A percentile compares a stretch with the other conserved stretches of the same genome.
Conservation (phyloP, 2,888 invertebrate species). For the Eremobia ochroleuca region DNA sequence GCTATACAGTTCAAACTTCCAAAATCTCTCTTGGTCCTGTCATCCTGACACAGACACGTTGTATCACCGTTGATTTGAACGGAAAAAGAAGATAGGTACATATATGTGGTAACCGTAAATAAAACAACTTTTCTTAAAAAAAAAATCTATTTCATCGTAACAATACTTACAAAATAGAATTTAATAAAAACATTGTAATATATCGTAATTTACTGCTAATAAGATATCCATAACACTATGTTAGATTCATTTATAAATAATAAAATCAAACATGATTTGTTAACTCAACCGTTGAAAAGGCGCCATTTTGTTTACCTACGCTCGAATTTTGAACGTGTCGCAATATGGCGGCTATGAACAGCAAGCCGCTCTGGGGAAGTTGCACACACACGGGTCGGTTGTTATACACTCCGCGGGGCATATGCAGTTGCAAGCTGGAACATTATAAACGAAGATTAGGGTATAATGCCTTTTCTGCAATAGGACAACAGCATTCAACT, state of each 20-base stretch:
- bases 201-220: conserved; percentile 53
- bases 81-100: too few relatives aligned
- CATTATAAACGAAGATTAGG: not conserved
- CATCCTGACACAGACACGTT: too few relatives aligned
- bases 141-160: conserved; percentile 34
- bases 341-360: conserved; percentile 78
- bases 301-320: conserved; percentile 65
- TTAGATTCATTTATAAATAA: conserved; percentile 43
- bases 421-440: conserved; percentile 85
- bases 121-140: conserved; percentile 2
- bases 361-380: conserved; percentile 84
- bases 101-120: not conserved
- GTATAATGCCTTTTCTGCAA: not conserved
- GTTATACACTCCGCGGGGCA: conserved; percentile 86
- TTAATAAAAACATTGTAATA: conserved; percentile 46
- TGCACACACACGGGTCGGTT: conserved; percentile 86
- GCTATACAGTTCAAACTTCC: too few relatives aligned
- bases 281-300: conserved; percentile 29
- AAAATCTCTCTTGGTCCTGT: too few relatives aligned
- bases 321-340: conserved; percentile 77
- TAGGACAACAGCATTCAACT: not conserved
- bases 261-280: conserved; percentile 51
- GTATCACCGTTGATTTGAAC: too few relatives aligned
- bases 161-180: conserved; percentile 59
- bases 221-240: conserved; percentile 65